Conservation (phyloP, 2,113 vertebrate species). For the Shinisaurus crocodilurus region DNA sequence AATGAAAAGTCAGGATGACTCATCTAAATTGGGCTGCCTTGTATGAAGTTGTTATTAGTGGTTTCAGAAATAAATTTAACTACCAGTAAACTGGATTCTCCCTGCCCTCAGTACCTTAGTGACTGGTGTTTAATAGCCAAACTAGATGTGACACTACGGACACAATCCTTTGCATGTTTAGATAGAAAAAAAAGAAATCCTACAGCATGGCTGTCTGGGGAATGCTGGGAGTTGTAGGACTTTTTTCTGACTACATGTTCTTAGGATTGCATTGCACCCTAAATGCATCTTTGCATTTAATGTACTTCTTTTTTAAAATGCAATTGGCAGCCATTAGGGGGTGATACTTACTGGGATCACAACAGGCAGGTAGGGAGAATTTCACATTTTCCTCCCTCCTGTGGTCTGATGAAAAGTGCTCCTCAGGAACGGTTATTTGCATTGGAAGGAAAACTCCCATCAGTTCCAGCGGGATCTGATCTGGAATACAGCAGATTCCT, state of each 20-base stretch:
- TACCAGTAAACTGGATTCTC: not conserved
- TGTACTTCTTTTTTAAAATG: not conserved
- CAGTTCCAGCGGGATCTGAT: not conserved
- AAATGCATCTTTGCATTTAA: not conserved
- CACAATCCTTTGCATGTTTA: not conserved
- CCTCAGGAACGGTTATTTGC: not conserved
- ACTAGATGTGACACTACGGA: not conserved
- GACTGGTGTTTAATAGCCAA: not conserved
- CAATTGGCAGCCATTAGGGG: not conserved
- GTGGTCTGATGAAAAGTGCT: not conserved
- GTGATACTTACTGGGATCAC: not conserved
- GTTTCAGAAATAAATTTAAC: slow-evolving; percentile 54
- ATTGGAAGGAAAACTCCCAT: not conserved
- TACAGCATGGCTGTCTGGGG: too few species aligned
- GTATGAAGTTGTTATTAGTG: slow-evolving; percentile 41
- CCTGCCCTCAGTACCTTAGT: not conserved
- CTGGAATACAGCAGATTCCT: not conserved
- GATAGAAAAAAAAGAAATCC: not conserved
- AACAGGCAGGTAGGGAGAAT: not conserved
- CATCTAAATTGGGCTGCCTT: slow-evolving; percentile 54
- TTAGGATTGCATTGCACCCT: too few species aligned
- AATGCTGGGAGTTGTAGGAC: too few species aligned
- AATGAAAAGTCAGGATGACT: slow-evolving; percentile 51
- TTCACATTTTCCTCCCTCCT: not conserved
- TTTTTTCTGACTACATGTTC: too few species aligned